Evolutionary conservation across 2,888 invertebrate genomes (phyloP).

Genomic region (Cantharis rustica): DNA sequence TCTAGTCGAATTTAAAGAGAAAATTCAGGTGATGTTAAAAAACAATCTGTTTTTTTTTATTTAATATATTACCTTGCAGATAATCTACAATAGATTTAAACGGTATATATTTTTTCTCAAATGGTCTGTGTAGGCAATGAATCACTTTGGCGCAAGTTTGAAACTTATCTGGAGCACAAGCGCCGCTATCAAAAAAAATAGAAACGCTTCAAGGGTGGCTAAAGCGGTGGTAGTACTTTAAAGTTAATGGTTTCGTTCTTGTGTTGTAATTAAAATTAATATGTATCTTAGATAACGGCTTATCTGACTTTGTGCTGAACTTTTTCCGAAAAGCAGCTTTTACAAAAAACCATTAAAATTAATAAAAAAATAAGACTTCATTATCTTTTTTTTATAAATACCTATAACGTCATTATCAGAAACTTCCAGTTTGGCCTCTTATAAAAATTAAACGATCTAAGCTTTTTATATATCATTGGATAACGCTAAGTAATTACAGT

Average conservation of each 20-base stretch:
- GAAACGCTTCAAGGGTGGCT: background rate
- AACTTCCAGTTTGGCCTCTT: background rate
- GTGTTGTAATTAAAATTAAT: background rate
- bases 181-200: background rate
- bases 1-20: background rate
- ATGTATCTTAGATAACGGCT: background rate
- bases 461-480: background rate
- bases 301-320: background rate
- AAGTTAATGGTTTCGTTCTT: background rate
- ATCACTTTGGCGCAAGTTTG: constrained; percentile 13
- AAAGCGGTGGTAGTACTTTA: background rate
- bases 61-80: constrained; percentile 22
- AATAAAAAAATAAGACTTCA: background rate
- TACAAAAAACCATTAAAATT: background rate
- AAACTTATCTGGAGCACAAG: constrained; percentile 11
- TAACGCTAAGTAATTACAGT: background rate
- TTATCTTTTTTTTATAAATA: background rate
- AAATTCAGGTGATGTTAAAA: constrained; percentile 1
- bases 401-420: background rate
- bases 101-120: constrained; percentile 13
- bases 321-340: background rate
- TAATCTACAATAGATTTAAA: constrained; percentile 24
- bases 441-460: background rate
- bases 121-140: constrained; percentile 17
- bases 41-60: constrained; percentile 21